Percentiles rank a stretch among this genome's conserved stretches.
Conservation (phyloP, 1,140 invertebrate species). For the Chlorops oryzae region DNA sequence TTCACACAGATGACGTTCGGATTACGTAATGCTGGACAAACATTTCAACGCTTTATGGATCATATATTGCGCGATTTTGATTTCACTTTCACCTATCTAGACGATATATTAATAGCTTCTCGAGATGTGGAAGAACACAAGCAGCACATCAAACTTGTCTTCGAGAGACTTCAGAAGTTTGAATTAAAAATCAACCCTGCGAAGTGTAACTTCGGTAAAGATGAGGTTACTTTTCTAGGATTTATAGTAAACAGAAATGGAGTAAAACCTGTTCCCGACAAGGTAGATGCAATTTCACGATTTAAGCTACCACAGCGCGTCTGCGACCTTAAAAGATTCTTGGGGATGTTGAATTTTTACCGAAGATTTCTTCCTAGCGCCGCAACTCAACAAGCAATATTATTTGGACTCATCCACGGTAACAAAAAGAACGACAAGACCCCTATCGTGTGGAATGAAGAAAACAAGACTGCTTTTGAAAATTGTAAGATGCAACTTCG, state of each 20-base stretch:
- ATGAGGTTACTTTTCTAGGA: conserved; percentile 27
- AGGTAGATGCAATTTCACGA: conserved; percentile 11
- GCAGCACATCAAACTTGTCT: conserved; percentile 23
- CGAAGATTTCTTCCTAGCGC: conserved; percentile 29
- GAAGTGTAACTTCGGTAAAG: conserved; percentile 30
- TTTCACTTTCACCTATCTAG: conserved; percentile 37
- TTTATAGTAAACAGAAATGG: conserved; percentile 23
- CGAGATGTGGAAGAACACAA: conserved; percentile 28
- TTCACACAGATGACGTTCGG: conserved; percentile 44
- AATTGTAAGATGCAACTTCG: conserved; percentile 34
- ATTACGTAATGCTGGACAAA: conserved; percentile 37
- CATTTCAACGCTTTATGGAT: conserved; percentile 52
- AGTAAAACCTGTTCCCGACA: conserved; percentile 2
- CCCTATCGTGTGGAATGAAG: too few relatives aligned
- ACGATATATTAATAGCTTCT: conserved; percentile 53
- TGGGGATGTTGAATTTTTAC: conserved; percentile 49
- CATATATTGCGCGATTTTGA: conserved; percentile 42
- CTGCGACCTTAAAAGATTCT: conserved; percentile 37
- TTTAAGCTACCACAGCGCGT: conserved; percentile 33
- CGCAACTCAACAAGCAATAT: conserved; percentile 19
- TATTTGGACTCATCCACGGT: conserved; percentile 19
- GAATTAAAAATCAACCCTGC: conserved; percentile 27
- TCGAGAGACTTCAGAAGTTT: conserved; percentile 19
- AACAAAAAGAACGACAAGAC: conserved; percentile 28
- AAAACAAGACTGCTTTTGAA: conserved; percentile 28